These are phyloP conservation scores for Drosophila recens DNA, from an alignment of 2,888 invertebrate genomes.

Conservation along the genomic window DNA sequence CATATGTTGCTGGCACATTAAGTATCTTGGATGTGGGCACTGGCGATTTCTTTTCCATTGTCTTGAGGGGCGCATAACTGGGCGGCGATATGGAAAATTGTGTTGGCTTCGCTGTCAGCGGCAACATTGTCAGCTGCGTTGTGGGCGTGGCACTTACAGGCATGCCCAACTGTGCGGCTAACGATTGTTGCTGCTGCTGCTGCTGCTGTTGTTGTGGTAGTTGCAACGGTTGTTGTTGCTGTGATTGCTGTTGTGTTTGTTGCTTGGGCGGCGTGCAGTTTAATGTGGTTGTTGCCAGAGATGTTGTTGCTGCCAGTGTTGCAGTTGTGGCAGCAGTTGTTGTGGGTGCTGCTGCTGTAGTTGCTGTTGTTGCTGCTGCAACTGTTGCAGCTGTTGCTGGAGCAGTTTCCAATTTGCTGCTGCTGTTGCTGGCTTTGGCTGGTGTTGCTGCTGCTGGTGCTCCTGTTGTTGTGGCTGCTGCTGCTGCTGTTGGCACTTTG, in stretches of 20 bases:
- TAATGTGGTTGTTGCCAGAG: constrained; percentile 8
- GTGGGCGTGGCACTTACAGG: constrained; percentile 34
- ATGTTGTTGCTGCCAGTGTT: background rate
- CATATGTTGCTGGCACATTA: constrained; percentile 82
- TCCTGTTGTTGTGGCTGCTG: constrained; percentile 12
- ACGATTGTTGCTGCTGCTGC: constrained; percentile 13
- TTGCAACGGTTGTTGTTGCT: constrained; percentile 1
- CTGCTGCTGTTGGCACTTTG: constrained; percentile 84
- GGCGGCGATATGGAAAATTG: constrained; percentile 55
- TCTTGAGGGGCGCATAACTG: constrained; percentile 63
- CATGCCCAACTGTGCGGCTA: constrained; percentile 10
- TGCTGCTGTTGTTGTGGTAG: constrained; percentile 12
- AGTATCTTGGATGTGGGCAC: constrained; percentile 82
- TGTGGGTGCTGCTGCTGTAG: background rate
- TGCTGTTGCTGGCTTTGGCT: constrained; percentile 13
- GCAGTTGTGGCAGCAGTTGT: background rate
- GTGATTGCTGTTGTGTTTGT: constrained; percentile 6
- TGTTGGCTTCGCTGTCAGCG: constrained; percentile 73
- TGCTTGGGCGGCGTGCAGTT: constrained; percentile 10
- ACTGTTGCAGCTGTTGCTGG: constrained; percentile 31
- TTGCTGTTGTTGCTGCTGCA: constrained; percentile 44
- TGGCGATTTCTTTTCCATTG: constrained; percentile 82
- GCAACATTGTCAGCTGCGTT: constrained; percentile 74
- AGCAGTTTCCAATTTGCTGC: constrained; percentile 4
- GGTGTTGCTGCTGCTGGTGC: constrained; percentile 6